Base-by-base conservation (phyloP, 2,888 invertebrate species). In the Parnassius smintheus region DNA sequence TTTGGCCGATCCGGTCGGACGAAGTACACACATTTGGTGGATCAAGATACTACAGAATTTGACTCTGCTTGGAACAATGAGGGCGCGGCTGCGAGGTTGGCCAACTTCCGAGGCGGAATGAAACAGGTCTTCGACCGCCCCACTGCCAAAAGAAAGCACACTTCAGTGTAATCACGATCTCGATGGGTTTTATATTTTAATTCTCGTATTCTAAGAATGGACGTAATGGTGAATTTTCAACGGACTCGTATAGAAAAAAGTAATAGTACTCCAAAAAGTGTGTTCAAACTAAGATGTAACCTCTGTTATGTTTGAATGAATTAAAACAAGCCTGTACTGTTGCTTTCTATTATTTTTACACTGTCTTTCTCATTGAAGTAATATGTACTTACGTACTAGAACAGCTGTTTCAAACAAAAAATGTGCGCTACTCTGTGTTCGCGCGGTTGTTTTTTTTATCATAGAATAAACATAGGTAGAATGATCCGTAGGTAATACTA, bases 1-100 rank as follows among this genome's bases (percentile, higher is more conserved):
- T 99, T 99, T 86, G 99, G 99, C 11, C 95, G 99, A 2, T 99
- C 99, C 58, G 99, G 99, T 7, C 94, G 99, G 59, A 99, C 99
- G 0, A 99, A 99, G 81, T 99, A 99, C 88, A 99, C 99, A 0
- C 99, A 99, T 90, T 92, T 99, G 78, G 99, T 99, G 0, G 99
- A 99, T 86, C 99, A 99, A 85, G 99, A 99, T 80, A 99, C 99
- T 0, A 99, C 99, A 0, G 97, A 97, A 78, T 98, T 98, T 76
- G 98, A 99, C 81, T 98, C 98, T 0, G 98, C 99, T 0, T 99
- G 99, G 99, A 96, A 96, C 66, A 95, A 96, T 10, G 98, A 99
- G 77, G 97, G 97, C 0, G 71, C 85, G 0, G 86, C 87, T 0
- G 80, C 89, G 0, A 70, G 88, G 9, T 70, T 88, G 1, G 76